A percentile compares a stretch with the other conserved stretches of the same genome.
phyloP scores from a whole-genome alignment of 2,888 invertebrate genomes.

The Uloborus plumipes region DNA sequence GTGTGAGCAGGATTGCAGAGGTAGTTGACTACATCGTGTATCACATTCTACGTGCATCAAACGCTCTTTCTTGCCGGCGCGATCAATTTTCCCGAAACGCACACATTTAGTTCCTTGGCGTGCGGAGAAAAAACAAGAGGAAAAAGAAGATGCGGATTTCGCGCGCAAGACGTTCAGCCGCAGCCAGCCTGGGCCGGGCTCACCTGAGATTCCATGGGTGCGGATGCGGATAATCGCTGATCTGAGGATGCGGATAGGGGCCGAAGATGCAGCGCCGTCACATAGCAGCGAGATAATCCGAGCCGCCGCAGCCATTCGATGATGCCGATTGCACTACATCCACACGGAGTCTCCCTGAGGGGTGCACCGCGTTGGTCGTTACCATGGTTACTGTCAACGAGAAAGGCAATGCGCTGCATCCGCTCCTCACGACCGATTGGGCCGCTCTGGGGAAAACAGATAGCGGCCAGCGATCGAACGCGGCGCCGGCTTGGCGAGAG shows the following conservation, averaged over 20 bases:
- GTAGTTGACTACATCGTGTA: no score
- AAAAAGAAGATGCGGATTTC: conserved; percentile 6
- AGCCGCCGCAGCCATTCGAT: conserved; percentile 15
- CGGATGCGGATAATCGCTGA: conserved; percentile 20
- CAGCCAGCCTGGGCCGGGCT: conserved; percentile 25
- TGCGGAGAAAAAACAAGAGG: not conserved
- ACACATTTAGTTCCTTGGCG: no score
- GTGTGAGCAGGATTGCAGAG: no score
- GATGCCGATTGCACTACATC: conserved; percentile 37
- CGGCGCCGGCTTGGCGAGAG: conserved; percentile 43
- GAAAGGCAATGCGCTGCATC: conserved; percentile 28
- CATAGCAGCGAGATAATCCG: conserved; percentile 7
- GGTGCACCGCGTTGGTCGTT: conserved; percentile 60
- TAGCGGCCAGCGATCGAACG: conserved; percentile 37
- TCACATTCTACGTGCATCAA: no score
- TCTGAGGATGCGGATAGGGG: conserved; percentile 1
- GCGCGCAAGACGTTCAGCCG: conserved; percentile 7
- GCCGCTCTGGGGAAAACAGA: conserved; percentile 41
- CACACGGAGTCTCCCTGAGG: conserved; percentile 44
- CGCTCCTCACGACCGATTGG: conserved; percentile 55
- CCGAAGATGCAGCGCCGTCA: not conserved
- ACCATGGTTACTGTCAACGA: conserved; percentile 45
- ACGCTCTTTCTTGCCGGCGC: no score
- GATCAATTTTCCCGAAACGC: no score
- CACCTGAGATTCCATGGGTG: conserved; percentile 35